A percentile compares a stretch with the other conserved stretches of the same genome.
phyloP scores from a whole-genome alignment of 2,888 invertebrate genomes.

The Metellina segmentata region DNA sequence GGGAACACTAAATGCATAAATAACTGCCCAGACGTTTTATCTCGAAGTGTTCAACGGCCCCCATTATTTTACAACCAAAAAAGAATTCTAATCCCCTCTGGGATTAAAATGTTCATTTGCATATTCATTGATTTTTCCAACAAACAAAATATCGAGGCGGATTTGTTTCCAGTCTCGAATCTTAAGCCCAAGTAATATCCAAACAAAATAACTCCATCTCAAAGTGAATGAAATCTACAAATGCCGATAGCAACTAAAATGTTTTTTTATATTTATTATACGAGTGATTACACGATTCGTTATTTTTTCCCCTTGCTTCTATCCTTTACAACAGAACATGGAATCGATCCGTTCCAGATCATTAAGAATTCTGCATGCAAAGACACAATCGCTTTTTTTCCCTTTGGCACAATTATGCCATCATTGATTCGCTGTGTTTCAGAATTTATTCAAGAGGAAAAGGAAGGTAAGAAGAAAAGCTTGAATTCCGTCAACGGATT shows the following conservation, averaged over 20 bases:
- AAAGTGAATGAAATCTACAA: no score
- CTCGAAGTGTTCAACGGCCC: no score
- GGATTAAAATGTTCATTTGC: no score
- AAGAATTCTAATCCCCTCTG: no score
- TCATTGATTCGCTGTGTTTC: not conserved
- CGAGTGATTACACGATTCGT: not conserved
- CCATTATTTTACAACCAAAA: no score
- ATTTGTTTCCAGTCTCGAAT: no score
- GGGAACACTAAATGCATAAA: no score
- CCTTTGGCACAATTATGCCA: not conserved
- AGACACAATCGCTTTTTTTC: conserved; percentile 14
- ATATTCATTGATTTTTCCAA: no score
- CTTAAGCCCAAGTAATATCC: no score
- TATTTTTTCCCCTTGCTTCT: not conserved
- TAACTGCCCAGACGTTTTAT: no score
- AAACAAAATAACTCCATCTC: no score
- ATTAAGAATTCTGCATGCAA: conserved; percentile 29
- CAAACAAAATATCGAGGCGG: no score
- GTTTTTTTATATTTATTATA: not conserved
- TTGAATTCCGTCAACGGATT: not conserved
- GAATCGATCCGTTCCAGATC: not conserved
- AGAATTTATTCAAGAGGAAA: not conserved
- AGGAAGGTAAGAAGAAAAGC: not conserved
- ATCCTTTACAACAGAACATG: not conserved
- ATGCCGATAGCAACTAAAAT: not conserved